Evolutionary conservation across 1,140 invertebrate species (phyloP).

Genomic region (Macrostomum lignano): DNA sequence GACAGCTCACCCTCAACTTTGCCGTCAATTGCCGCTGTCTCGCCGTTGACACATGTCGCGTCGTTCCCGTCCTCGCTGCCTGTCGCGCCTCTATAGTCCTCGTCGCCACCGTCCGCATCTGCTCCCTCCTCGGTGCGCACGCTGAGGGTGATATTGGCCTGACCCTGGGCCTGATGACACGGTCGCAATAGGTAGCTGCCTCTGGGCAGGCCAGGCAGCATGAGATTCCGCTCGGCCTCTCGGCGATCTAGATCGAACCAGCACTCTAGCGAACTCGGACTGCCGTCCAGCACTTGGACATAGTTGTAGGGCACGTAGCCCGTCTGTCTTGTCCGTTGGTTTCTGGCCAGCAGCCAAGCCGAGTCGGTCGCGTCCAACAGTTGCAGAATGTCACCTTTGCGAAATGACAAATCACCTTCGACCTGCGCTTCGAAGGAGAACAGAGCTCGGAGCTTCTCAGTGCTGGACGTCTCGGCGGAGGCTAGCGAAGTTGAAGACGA

Average conservation of each 20-base stretch:
- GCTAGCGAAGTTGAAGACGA: too few relatives aligned
- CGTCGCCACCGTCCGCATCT: too few relatives aligned
- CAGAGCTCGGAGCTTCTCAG: slow-evolving; percentile 6
- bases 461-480: too few relatives aligned
- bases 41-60: too few relatives aligned
- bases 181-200: slow-evolving; percentile 31
- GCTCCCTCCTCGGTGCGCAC: too few relatives aligned
- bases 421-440: slow-evolving; percentile 5
- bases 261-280: slow-evolving; percentile 7
- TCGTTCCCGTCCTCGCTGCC: too few relatives aligned
- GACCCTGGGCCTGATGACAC: too few relatives aligned
- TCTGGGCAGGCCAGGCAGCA: slow-evolving; percentile 6
- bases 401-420: slow-evolving; percentile 7
- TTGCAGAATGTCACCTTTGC: slow-evolving; percentile 7
- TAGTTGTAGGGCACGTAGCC: slow-evolving; percentile 28
- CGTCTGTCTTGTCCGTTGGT: slow-evolving; percentile 11
- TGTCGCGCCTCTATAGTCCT: too few relatives aligned
- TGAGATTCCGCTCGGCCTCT: slow-evolving; percentile 7
- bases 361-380: slow-evolving; percentile 1
- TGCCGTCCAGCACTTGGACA: slow-evolving; percentile 15
- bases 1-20: too few relatives aligned
- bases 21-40: too few relatives aligned
- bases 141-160: too few relatives aligned
- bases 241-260: slow-evolving; percentile 6
- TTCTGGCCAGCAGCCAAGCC: slow-evolving; percentile 21